Evolutionary conservation across 2,888 invertebrate genomes (phyloP), one percentile per base, ranked within the genome.

Genomic region (Lasioglossum oenotherae): DNA sequence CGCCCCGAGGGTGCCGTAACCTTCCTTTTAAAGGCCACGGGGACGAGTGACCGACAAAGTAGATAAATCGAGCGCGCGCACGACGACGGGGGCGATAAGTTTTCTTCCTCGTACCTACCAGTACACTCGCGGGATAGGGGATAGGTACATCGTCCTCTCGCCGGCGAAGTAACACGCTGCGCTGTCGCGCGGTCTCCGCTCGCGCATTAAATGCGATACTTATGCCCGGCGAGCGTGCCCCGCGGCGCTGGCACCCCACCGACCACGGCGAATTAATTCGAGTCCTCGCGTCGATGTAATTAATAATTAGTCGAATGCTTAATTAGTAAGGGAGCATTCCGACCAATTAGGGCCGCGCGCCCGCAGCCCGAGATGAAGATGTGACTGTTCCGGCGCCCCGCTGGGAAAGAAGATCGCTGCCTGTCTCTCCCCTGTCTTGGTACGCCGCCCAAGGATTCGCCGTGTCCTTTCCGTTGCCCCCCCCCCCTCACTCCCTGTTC

Each of bases 231-330:
- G 76, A 85, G 86, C 81, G 81, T 85, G 86, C 84, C 89, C 92
- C 90, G 88, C 87, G 79, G 89, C 82, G 88, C 78, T 78, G 89
- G 88, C 87, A 86, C 84, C 89, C 87, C 82, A 80, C 80, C 79
- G n/a, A 87, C 81, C 87, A 80, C 78, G 72, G 85, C 73, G 88
- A 91, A 93, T 93, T 92, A 93, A 93, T 93, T 92, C 92, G 90
- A 89, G 88, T 86, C 87, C 78, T 84, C 90, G 88, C 90, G 91
- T 91, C 92, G 89, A 89, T 91, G 91, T 92, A 92, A 93, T 93
- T 93, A 93, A 93, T 93, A 93, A 93, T 93, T 93, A 93, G 93
- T 85, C 90, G 90, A 88, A 92, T 91, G 92, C 90, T 92, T 93
- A 93, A 93, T 93, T 92, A 92, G 92, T 89, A 85, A 86, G 84